Evolutionary conservation across 2,113 vertebrate species (phyloP).

Genomic region (Lamprotornis superbus): DNA sequence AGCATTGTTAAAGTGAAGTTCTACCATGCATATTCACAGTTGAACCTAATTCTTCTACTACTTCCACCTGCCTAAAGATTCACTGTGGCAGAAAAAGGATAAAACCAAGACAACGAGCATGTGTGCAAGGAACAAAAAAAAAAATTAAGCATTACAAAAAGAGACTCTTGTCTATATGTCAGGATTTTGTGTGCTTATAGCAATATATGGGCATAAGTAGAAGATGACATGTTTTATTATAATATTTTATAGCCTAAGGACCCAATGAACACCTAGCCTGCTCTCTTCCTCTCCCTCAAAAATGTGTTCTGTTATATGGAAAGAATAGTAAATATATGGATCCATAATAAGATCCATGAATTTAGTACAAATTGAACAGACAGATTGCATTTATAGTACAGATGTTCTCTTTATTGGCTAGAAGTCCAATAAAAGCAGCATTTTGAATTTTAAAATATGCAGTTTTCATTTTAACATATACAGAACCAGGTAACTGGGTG

Average conservation of each 20-base stretch:
- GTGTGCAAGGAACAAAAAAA: neutral
- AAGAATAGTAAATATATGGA: constrained; percentile 23
- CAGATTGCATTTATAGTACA: constrained; percentile 24
- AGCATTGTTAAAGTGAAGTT: neutral
- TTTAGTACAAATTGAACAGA: constrained; percentile 42
- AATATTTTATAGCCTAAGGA: neutral
- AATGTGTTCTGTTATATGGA: neutral
- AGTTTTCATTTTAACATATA: constrained; percentile 55
- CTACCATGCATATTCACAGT: neutral
- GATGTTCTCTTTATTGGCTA: constrained; percentile 52
- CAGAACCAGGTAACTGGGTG: constrained; percentile 51
- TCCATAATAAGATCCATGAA: constrained; percentile 8
- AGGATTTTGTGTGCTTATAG: neutral
- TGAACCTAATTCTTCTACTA: neutral
- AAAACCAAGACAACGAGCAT: neutral
- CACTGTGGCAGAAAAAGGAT: neutral
- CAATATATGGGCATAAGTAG: neutral
- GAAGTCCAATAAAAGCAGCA: constrained; percentile 29
- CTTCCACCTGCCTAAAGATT: neutral
- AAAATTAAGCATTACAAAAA: neutral
- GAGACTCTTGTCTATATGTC: neutral
- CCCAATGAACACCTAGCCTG: neutral
- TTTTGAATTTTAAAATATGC: constrained; percentile 57
- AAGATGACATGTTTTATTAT: neutral
- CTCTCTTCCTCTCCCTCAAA: neutral